phyloP scores from a whole-genome alignment of 2,797 vertebrate genomes.

The Enteromius paludinosus region DNA sequence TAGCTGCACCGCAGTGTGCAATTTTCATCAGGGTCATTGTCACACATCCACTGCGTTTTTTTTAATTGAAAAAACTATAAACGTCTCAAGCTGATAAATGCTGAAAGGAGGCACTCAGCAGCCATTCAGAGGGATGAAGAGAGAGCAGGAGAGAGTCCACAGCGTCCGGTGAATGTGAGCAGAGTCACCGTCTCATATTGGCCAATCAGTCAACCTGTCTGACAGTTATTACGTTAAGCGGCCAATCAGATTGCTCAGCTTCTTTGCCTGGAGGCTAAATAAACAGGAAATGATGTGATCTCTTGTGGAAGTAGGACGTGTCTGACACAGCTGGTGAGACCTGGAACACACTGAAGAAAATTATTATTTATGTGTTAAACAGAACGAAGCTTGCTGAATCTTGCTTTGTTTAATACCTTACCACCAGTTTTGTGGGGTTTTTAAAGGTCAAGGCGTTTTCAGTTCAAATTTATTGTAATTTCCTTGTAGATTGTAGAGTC shows the following conservation, averaged over 20 bases:
- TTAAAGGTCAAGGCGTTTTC: neutral
- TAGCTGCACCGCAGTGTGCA: conserved; percentile 13
- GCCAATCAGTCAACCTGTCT: conserved; percentile 59
- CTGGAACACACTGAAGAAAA: neutral
- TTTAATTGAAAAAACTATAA: conserved; percentile 41
- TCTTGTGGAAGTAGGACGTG: conserved; percentile 34
- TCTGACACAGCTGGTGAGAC: conserved; percentile 34
- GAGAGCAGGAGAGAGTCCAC: conserved; percentile 67
- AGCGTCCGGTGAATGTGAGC: conserved; percentile 46
- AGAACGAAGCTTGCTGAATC: neutral
- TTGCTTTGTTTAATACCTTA: neutral
- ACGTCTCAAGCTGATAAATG: conserved; percentile 29
- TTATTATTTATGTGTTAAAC: conserved; percentile 8
- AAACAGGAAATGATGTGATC: conserved; percentile 55
- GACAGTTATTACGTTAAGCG: conserved; percentile 58
- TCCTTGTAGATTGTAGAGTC: too few relatives aligned
- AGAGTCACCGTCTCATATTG: conserved; percentile 54
- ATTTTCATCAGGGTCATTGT: conserved; percentile 46
- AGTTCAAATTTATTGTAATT: too few relatives aligned
- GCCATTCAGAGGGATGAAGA: conserved; percentile 53
- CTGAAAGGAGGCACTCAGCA: conserved; percentile 14
- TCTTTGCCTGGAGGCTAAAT: conserved; percentile 39
- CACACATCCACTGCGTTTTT: conserved; percentile 24
- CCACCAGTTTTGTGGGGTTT: too few relatives aligned
- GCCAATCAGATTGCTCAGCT: conserved; percentile 54